phyloP scores from a whole-genome alignment of 1,140 invertebrate genomes.

The Tigriopus japonicus region DNA sequence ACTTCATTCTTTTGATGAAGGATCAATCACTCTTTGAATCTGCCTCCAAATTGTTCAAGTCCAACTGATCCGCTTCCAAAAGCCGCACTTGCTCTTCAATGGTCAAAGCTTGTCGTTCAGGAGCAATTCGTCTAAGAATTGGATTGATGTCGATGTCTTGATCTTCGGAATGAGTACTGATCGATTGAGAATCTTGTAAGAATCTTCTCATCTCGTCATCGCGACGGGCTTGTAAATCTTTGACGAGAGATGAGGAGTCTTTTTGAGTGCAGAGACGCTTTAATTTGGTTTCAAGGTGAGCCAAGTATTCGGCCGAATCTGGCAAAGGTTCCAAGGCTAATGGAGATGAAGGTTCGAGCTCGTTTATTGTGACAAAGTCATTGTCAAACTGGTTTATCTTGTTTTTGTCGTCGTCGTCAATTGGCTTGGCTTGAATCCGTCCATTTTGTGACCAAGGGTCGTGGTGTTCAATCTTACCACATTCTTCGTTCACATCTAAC shows the following conservation, averaged over 20 bases:
- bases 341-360: no score
- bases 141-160: not conserved
- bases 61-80: not conserved
- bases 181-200: not conserved
- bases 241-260: not conserved
- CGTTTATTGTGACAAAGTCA: no score
- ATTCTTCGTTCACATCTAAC: no score
- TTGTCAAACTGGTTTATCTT: no score
- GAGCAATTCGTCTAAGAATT: not conserved
- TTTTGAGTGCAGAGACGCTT: not conserved
- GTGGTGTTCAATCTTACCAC: no score
- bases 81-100: not conserved
- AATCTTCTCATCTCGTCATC: not conserved
- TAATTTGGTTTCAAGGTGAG: not conserved
- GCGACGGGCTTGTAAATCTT: not conserved
- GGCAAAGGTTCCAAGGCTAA: not conserved
- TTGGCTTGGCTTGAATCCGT: no score
- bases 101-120: not conserved
- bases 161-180: not conserved
- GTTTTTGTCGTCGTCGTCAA: no score
- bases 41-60: not conserved
- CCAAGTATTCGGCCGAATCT: constrained; percentile 8
- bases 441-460: no score
- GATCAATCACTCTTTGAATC: no score
- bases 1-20: not conserved